phyloP scores from a whole-genome alignment of 2,797 vertebrate species.

The Coendou prehensilis region DNA sequence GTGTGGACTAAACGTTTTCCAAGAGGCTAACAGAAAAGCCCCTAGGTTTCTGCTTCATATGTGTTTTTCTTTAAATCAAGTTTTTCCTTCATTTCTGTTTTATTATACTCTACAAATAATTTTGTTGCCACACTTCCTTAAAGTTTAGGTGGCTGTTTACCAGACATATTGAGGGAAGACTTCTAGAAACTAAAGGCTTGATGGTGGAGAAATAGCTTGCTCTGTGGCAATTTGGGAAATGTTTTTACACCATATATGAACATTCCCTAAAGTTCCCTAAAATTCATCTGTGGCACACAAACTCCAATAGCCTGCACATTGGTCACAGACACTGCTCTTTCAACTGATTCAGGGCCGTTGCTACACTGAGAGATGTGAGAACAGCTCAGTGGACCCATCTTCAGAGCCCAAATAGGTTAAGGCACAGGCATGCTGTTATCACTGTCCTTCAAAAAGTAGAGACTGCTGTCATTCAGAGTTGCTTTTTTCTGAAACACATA shows the following conservation, averaged over 20 bases:
- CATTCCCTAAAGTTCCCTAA: slow-evolving; percentile 88
- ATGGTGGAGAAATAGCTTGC: slow-evolving; percentile 84
- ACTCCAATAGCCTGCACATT: slow-evolving; percentile 86
- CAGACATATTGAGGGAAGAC: slow-evolving; percentile 85
- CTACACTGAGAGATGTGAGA: slow-evolving; percentile 88
- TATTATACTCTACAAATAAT: slow-evolving; percentile 84
- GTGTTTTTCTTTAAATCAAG: slow-evolving; percentile 86
- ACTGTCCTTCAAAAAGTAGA: slow-evolving; percentile 91
- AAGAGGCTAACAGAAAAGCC: slow-evolving; percentile 86
- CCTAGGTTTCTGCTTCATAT: slow-evolving; percentile 84
- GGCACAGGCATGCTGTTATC: slow-evolving; percentile 92
- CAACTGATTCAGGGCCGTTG: slow-evolving; percentile 87
- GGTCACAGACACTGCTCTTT: slow-evolving; percentile 87
- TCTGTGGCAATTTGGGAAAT: slow-evolving; percentile 87
- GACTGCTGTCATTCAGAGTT: slow-evolving; percentile 90
- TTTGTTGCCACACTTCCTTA: slow-evolving; percentile 85
- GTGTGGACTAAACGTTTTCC: slow-evolving; percentile 68
- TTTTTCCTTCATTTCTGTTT: slow-evolving; percentile 89
- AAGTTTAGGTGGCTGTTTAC: slow-evolving; percentile 86
- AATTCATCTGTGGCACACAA: slow-evolving; percentile 87
- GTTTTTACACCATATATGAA: slow-evolving; percentile 87
- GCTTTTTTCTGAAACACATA: slow-evolving; percentile 89
- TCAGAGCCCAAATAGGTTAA: slow-evolving; percentile 90
- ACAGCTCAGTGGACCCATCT: slow-evolving; percentile 87
- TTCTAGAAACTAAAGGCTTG: slow-evolving; percentile 85